Base-by-base conservation (phyloP, 2,113 vertebrate species). In the Chamaetylas fuelleborni region DNA sequence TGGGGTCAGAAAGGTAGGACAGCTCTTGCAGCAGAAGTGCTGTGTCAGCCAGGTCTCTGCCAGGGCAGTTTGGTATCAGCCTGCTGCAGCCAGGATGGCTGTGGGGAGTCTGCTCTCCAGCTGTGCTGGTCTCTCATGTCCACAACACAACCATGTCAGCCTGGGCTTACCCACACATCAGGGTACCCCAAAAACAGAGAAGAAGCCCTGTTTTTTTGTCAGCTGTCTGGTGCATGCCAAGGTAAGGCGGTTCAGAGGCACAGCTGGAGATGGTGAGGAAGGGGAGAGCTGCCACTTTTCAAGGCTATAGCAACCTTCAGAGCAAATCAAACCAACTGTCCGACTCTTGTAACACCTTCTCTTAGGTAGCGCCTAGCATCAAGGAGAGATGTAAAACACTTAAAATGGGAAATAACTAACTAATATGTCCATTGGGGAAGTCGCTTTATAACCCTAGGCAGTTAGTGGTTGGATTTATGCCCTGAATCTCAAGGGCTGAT, bases 351-450 rank as follows among this genome's bases (percentile, higher is more conserved):
- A 91, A 79, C 61, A 92, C 87, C 58, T 92, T 82, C 72, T 88
- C 61, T 82, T 57, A 76, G 88, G 67, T 92, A 88, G 79, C 3
- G 40, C 61, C 58, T 38, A 96, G 74, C 78, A 95, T 76, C 86
- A 86, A 96, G 88, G 85, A 88, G 83, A 92, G 92, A 96, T 94
- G 93, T 96, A 94, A 96, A 97, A 93, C 94, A 95, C 81, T 96
- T 96, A 86, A 93, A 95, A 95, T 83, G 86, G 95, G 90, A 96
- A 96, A 74, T 96, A 96, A 97, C 90, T 86, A 87, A 93, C 86
- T 95, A 97, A 97, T 95, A 92, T 71, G 64, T 87, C 93, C 96
- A 76, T 19, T 93, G 92, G 93, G 90, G 57, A 96, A 96, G 65
- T 93, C 96, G 88, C 88, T 95, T 91, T 91, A 94, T 89, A 96